Evolutionary conservation across 2,113 vertebrate genomes (phyloP).

Genomic region (Platysteira castanea): DNA sequence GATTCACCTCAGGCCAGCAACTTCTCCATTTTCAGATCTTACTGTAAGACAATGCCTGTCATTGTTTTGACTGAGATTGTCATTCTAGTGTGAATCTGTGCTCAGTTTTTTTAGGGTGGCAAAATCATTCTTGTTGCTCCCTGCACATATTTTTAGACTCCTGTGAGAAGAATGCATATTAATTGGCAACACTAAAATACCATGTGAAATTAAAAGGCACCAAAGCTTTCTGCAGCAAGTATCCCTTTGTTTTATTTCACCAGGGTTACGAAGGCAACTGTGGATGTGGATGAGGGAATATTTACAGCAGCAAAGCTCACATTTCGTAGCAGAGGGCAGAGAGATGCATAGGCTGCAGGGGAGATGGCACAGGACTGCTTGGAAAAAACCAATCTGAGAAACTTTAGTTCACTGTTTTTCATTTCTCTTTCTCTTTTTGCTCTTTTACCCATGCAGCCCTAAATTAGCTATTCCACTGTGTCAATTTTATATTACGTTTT

Average conservation of each 20-base stretch:
- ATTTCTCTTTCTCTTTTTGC: neutral
- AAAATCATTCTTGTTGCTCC: neutral
- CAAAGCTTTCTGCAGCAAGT: neutral
- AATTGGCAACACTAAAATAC: neutral
- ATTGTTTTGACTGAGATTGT: conserved; percentile 47
- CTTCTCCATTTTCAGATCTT: conserved; percentile 66
- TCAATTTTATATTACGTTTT: conserved; percentile 27
- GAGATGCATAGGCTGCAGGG: neutral
- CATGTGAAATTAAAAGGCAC: neutral
- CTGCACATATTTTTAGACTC: neutral
- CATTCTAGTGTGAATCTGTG: conserved; percentile 27
- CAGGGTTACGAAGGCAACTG: neutral
- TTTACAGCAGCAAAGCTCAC: neutral
- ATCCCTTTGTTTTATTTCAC: conserved; percentile 6
- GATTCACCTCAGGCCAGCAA: conserved; percentile 61
- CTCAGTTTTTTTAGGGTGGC: neutral
- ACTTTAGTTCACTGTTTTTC: neutral
- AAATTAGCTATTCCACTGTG: neutral
- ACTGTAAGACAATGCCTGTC: conserved; percentile 48
- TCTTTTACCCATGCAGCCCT: neutral
- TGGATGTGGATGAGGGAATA: neutral
- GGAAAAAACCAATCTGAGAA: neutral
- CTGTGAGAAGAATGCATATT: neutral
- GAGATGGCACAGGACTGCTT: neutral
- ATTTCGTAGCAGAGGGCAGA: neutral